Evolutionary conservation across 1,140 invertebrate genomes (phyloP).

Genomic region (Heliothis subflexa): DNA sequence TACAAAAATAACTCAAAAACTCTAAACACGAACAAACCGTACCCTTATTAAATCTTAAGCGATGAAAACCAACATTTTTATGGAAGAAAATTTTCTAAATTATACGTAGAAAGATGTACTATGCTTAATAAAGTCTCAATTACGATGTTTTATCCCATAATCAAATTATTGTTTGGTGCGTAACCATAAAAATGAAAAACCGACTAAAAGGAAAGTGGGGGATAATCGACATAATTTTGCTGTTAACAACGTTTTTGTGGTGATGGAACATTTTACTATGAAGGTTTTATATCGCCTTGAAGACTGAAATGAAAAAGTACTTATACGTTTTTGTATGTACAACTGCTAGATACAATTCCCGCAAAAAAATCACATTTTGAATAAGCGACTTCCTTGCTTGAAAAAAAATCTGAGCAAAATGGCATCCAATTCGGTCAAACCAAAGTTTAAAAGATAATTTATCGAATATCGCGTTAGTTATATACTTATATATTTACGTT

Average conservation of each 20-base stretch:
- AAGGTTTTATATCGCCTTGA: constrained; percentile 2
- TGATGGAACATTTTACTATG: constrained; percentile 4
- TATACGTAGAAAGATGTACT: constrained; percentile 14
- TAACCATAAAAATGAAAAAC: constrained; percentile 30
- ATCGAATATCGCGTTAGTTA: no score
- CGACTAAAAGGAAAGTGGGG: neutral
- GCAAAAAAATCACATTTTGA: no score
- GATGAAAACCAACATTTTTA: constrained; percentile 20
- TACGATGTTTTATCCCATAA: constrained; percentile 29
- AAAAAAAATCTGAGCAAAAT: no score
- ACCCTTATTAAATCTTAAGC: constrained; percentile 37
- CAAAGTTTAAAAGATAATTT: no score
- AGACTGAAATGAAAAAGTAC: no score
- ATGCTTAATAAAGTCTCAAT: constrained; percentile 26
- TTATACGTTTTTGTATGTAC: no score
- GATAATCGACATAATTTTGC: constrained; percentile 15
- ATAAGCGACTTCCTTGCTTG: no score
- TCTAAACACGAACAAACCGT: constrained; percentile 4
- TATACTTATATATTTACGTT: no score
- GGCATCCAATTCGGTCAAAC: no score
- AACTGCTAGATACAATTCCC: no score
- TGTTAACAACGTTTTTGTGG: constrained; percentile 14
- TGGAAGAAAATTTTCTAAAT: constrained; percentile 29
- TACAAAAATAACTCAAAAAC: neutral
- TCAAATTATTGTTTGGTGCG: constrained; percentile 36